Conservation (phyloP, 2,113 vertebrate species). For the Mobula hypostoma region DNA sequence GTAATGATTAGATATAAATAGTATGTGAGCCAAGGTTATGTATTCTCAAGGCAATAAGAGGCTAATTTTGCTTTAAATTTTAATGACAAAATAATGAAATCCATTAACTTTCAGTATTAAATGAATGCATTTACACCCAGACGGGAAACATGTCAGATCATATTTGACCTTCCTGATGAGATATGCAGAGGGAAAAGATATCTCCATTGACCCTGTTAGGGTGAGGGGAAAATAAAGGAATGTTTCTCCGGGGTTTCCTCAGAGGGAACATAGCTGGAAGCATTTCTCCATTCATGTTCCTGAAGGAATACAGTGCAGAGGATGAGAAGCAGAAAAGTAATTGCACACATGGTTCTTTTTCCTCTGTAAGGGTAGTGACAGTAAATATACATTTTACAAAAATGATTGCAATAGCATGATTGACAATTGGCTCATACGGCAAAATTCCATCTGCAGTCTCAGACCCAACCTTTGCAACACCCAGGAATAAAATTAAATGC, state of each 20-base stretch:
- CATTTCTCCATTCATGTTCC: background rate
- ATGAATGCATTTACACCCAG: background rate
- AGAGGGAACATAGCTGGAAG: background rate
- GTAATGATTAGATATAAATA: conserved; percentile 34
- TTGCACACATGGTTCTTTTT: background rate
- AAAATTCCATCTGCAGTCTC: background rate
- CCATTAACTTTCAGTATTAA: conserved; percentile 32
- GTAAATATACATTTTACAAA: background rate
- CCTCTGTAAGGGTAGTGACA: background rate
- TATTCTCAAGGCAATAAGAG: conserved; percentile 30
- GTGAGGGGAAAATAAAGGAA: background rate
- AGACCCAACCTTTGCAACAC: background rate
- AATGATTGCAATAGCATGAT: background rate
- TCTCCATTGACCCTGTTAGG: background rate
- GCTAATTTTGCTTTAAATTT: conserved; percentile 32
- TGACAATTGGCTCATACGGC: background rate
- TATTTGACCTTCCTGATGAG: background rate
- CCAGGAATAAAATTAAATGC: background rate
- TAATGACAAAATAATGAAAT: conserved; percentile 29
- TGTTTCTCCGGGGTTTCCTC: background rate
- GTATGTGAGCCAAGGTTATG: conserved; percentile 17
- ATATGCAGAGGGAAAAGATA: background rate
- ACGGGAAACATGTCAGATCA: background rate
- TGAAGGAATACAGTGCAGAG: background rate
- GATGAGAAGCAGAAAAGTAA: background rate